Base-by-base conservation (phyloP, 1,140 invertebrate genomes). In the Pseudomyrmex concolor region DNA sequence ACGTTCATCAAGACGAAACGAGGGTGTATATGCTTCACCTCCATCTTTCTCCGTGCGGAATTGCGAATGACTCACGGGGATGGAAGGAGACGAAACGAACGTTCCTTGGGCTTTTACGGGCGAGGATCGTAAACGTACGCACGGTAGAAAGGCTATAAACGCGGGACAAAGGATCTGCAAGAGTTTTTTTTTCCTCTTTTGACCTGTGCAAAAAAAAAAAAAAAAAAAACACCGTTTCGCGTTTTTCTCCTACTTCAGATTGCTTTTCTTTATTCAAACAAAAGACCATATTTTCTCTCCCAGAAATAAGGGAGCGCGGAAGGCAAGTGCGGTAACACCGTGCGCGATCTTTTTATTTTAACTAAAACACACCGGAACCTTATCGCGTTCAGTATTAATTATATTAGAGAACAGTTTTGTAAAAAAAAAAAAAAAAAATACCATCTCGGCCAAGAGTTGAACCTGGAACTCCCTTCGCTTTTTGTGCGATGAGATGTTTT, bases 21-120 rank as follows among this genome's bases (percentile, higher is more conserved):
- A 70, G 43, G 66, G n/a, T 71, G 54, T 50, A 43, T 59, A 43
- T 70, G 7, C 8, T 8, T 17, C 50, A 57, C 13, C 64, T n/a
- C 17, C 13, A 19, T 50, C 51, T 63, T 71, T 72, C 59, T 59
- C 54, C 22, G 50, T 48, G 68, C 17, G 25, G 25, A 78, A 55
- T 70, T 73, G 71, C 10, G 59, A 63, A 72, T 90, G 88, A 90
- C 70, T 89, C 89, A 90, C 60, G 62, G 51, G 82, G 85, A 51
- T 86, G 19, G 71, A 77, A 85, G 86, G 66, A 66, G 74, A 34
- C 34, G 34, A 34, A 34, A 34, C 34, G 63, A 80, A 84, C 78
- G 48, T 72, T 78, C 60, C 68, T 67, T 68, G 12, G 50, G 76
- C 76, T 88, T 88, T 88, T 87, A 87, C 60, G 67, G 34, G 34